Evolutionary conservation across 2,888 invertebrate genomes (phyloP).

Genomic region (Archips xylosteana): DNA sequence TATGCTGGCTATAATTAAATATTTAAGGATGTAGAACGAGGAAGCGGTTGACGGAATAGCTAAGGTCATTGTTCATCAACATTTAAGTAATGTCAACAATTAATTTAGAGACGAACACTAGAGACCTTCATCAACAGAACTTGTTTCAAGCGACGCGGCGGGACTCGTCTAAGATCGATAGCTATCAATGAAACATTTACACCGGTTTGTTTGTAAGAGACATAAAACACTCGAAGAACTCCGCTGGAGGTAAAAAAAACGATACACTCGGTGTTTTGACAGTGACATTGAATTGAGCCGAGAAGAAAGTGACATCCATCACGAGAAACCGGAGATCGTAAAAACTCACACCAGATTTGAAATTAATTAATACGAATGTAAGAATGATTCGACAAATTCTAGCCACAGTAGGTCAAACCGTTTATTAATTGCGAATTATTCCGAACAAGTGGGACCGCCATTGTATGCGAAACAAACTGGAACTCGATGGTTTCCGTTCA

Average conservation of each 20-base stretch:
- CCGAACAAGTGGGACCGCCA: constrained; percentile 74
- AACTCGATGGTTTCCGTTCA: constrained; percentile 74
- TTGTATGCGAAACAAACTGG: constrained; percentile 76
- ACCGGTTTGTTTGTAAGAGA: constrained; percentile 36
- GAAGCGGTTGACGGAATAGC: constrained; percentile 27
- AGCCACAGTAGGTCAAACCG: constrained; percentile 74
- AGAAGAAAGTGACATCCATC: constrained; percentile 72
- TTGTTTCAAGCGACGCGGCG: constrained; percentile 27
- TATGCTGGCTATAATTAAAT: constrained; percentile 12
- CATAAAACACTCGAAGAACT: constrained; percentile 48
- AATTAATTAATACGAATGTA: constrained; percentile 72
- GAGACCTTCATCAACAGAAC: constrained; percentile 38
- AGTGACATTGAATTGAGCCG: constrained; percentile 59
- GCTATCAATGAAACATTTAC: constrained; percentile 35
- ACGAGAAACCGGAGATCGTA: constrained; percentile 58
- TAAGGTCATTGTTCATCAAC: constrained; percentile 35
- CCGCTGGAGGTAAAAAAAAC: constrained; percentile 25
- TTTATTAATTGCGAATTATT: constrained; percentile 81
- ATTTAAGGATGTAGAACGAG: constrained; percentile 14
- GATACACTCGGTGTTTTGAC: constrained; percentile 38
- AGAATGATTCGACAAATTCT: constrained; percentile 73
- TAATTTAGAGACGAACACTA: constrained; percentile 24
- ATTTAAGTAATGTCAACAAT: constrained; percentile 16
- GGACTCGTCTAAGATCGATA: constrained; percentile 33
- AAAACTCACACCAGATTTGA: constrained; percentile 63